Percentiles rank a stretch among this genome's conserved stretches.
These are phyloP conservation scores for Cotesia typhae DNA, from an alignment of 1,140 invertebrate species.

Conservation along the genomic window DNA sequence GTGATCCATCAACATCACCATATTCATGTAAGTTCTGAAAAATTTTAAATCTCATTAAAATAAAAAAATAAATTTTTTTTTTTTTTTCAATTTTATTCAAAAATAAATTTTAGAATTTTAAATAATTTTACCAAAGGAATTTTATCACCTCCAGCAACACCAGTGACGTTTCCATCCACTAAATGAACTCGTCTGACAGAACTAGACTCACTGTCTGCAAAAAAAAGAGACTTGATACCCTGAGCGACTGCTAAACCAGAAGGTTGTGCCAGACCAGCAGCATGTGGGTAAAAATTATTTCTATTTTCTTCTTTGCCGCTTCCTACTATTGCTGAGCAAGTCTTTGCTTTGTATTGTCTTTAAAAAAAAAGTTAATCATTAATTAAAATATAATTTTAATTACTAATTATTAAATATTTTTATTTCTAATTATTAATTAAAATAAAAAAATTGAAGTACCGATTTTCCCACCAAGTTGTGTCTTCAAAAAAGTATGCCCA, in stretches of 20 bases:
- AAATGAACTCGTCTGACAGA: constrained; percentile 80
- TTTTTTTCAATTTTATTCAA: too few species aligned
- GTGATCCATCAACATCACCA: constrained; percentile 86
- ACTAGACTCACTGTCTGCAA: constrained; percentile 96
- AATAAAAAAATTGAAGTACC: constrained; percentile 53
- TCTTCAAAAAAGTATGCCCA: constrained; percentile 87
- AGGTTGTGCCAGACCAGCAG: constrained; percentile 90
- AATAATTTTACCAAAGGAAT: constrained; percentile 78
- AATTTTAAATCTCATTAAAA: constrained; percentile 40
- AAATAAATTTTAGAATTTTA: constrained; percentile 12
- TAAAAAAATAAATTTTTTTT: constrained; percentile 11
- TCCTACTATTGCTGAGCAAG: constrained; percentile 82
- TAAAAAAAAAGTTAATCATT: constrained; percentile 30
- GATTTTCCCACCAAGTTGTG: constrained; percentile 81
- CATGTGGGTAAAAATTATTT: constrained; percentile 88
- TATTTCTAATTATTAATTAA: too few species aligned
- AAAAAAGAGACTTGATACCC: constrained; percentile 70
- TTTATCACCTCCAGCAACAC: constrained; percentile 83
- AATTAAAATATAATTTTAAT: too few species aligned
- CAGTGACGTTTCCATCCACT: constrained; percentile 79
- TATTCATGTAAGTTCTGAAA: constrained; percentile 90
- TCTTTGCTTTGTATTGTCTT: constrained; percentile 65
- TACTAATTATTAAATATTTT: too few species aligned
- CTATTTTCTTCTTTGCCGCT: constrained; percentile 90
- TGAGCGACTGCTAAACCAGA: constrained; percentile 77